A percentile compares a stretch with the other conserved stretches of the same genome.
phyloP scores from a whole-genome alignment of 2,113 vertebrate species.

The Ranitomeya variabilis region DNA sequence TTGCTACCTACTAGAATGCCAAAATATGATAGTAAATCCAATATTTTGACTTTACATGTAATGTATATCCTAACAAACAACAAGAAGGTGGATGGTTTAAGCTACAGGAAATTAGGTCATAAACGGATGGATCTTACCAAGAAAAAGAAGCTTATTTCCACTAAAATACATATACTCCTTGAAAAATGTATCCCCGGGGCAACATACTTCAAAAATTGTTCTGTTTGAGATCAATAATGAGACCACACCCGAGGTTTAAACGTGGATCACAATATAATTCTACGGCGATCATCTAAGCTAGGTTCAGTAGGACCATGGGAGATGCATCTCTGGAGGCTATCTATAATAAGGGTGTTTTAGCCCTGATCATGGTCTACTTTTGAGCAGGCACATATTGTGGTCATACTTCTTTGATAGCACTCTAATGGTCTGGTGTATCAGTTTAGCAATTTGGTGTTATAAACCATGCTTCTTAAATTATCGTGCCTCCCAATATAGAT shows the following conservation, averaged over 20 bases:
- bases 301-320: background rate
- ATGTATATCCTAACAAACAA: background rate
- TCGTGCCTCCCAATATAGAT: too few species aligned
- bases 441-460: too few species aligned
- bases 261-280: background rate
- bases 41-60: background rate
- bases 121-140: too few species aligned
- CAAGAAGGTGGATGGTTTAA: background rate
- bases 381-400: background rate
- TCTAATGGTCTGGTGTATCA: too few species aligned
- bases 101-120: too few species aligned
- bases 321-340: background rate
- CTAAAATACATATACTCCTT: background rate
- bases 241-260: background rate
- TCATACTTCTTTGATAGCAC: too few species aligned
- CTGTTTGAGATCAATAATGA: too few species aligned
- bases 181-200: too few species aligned
- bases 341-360: too few species aligned
- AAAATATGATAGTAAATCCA: background rate
- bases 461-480: too few species aligned
- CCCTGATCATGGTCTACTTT: background rate
- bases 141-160: background rate
- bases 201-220: too few species aligned
- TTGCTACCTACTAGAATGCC: too few species aligned
- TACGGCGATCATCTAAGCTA: background rate